Evolutionary conservation across 2,113 vertebrate genomes (phyloP).

Genomic region (Neofelis nebulosa): DNA sequence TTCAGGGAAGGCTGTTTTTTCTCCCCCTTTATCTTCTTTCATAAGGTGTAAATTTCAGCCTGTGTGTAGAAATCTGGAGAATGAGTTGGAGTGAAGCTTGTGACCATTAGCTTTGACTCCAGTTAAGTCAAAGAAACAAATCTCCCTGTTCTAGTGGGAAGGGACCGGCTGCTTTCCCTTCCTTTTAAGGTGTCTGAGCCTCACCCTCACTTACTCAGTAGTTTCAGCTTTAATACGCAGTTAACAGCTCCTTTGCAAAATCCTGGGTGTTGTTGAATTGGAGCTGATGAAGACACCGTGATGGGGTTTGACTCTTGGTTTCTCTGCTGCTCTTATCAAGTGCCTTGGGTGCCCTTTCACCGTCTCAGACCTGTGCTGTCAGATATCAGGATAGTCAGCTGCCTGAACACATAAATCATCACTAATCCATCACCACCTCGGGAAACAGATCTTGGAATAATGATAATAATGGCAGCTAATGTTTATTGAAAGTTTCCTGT

Average conservation of each 20-base stretch:
- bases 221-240: neutral
- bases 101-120: slow-evolving; percentile 60
- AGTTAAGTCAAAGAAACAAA: slow-evolving; percentile 71
- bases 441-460: neutral
- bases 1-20: neutral
- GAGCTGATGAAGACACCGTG: neutral
- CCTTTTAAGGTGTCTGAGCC: slow-evolving; percentile 67
- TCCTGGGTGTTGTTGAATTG: neutral
- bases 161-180: slow-evolving; percentile 44
- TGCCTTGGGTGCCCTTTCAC: neutral
- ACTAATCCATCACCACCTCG: neutral
- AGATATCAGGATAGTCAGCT: neutral
- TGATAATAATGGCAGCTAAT: neutral
- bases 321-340: neutral
- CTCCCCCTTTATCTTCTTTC: slow-evolving; percentile 41
- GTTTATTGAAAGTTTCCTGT: neutral
- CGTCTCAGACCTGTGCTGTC: neutral
- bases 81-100: slow-evolving; percentile 36
- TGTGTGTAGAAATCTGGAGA: slow-evolving; percentile 21
- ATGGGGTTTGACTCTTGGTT: neutral
- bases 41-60: slow-evolving; percentile 27
- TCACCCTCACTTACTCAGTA: neutral
- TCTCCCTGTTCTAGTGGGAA: slow-evolving; percentile 34
- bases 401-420: neutral
- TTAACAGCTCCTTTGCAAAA: slow-evolving; percentile 52